These are phyloP conservation scores for Bufo bufo DNA, from an alignment of 2,113 vertebrate species.

Conservation along the genomic window DNA sequence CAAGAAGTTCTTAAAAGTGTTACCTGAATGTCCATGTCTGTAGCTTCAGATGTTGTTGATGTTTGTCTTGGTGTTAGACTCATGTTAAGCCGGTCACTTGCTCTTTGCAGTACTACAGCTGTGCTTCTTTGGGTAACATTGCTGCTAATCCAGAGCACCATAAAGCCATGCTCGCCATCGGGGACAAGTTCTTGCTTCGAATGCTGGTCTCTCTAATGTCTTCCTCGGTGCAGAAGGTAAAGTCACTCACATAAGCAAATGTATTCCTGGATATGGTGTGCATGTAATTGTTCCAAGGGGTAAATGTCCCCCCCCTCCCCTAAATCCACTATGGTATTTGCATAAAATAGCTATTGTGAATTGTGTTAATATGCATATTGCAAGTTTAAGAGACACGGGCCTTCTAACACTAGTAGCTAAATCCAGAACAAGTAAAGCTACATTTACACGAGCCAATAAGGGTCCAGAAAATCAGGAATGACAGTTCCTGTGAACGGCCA, in stretches of 20 bases:
- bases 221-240: slow-evolving; percentile 79
- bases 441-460: too few species aligned
- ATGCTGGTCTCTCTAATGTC: slow-evolving; percentile 75
- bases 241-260: background rate
- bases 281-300: background rate
- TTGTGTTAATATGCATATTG: too few species aligned
- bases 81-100: background rate
- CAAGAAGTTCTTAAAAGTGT: background rate
- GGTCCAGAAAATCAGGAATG: too few species aligned
- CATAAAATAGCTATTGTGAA: too few species aligned
- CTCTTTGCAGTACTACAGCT: slow-evolving; percentile 76
- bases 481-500: too few species aligned
- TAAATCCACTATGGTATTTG: too few species aligned
- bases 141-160: slow-evolving; percentile 70
- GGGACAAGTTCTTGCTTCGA: slow-evolving; percentile 69
- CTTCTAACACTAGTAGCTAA: too few species aligned
- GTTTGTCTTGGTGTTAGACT: background rate
- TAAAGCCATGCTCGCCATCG: slow-evolving; percentile 67
- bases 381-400: too few species aligned
- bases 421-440: too few species aligned
- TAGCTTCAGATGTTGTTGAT: too few species aligned
- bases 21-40: too few species aligned
- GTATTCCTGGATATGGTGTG: background rate
- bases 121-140: slow-evolving; percentile 77
- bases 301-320: too few species aligned